Conservation (phyloP, 2,113 vertebrate genomes). For the Pelmatolapia mariae region DNA sequence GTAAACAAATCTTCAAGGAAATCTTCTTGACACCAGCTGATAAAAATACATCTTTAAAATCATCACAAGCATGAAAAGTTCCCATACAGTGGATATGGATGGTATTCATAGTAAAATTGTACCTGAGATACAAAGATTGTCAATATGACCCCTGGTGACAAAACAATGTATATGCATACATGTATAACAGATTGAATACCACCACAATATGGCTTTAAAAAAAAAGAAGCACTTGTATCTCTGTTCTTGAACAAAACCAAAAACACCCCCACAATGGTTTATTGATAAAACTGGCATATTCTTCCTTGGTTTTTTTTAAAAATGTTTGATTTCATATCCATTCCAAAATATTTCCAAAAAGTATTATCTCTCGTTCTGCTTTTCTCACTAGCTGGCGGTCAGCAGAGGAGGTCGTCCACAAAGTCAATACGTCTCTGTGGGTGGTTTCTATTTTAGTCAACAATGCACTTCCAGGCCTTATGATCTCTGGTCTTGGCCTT, state of each 20-base stretch:
- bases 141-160: neutral
- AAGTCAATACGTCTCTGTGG: neutral
- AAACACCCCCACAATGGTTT: rapidly evolving
- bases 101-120: neutral
- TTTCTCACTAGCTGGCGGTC: neutral
- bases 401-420: neutral
- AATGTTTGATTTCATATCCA: neutral
- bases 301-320: neutral
- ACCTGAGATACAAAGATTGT: neutral
- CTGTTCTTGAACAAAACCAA: neutral
- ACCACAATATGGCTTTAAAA: neutral
- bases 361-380: neutral
- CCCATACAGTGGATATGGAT: neutral
- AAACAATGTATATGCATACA: neutral
- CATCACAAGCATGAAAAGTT: neutral
- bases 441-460: neutral
- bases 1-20: neutral
- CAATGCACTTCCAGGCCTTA: neutral
- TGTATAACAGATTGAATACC: neutral
- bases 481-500: neutral
- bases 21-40: neutral
- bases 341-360: neutral
- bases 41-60: neutral
- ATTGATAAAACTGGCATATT: neutral
- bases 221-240: neutral